Evolutionary conservation across 2,113 vertebrate species (phyloP).

Genomic region (Ranitomeya imitator): DNA sequence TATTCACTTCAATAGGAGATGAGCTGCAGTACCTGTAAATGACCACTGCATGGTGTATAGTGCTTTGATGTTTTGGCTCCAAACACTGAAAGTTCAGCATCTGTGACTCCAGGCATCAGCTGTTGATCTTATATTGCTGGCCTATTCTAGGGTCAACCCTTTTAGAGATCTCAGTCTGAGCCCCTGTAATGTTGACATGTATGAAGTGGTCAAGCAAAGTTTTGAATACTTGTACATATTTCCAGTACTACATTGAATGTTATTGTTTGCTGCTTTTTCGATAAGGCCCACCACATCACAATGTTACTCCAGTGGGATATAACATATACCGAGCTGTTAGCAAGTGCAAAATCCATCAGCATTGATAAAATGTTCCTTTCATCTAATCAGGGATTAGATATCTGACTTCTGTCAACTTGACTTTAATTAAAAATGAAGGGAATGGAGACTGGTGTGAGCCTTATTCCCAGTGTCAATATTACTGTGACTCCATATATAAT

Average conservation of each 20-base stretch:
- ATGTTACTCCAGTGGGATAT: background rate
- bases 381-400: background rate
- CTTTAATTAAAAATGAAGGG: slow-evolving; percentile 1
- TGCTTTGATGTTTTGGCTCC: no score
- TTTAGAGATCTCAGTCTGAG: no score
- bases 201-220: background rate
- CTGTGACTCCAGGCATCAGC: no score
- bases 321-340: background rate
- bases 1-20: no score
- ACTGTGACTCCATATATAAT: background rate
- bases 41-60: no score
- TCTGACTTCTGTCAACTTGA: background rate
- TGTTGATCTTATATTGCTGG: no score
- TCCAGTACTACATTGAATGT: background rate
- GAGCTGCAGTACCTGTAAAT: no score
- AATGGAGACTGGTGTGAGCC: background rate
- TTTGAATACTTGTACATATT: background rate
- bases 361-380: background rate
- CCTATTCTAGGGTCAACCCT: no score
- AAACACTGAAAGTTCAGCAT: no score
- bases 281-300: background rate
- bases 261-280: background rate
- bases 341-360: background rate
- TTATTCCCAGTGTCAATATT: background rate
- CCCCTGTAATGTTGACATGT: no score